Conservation (phyloP, 2,888 invertebrate genomes). For the Zonitis immaculata region DNA sequence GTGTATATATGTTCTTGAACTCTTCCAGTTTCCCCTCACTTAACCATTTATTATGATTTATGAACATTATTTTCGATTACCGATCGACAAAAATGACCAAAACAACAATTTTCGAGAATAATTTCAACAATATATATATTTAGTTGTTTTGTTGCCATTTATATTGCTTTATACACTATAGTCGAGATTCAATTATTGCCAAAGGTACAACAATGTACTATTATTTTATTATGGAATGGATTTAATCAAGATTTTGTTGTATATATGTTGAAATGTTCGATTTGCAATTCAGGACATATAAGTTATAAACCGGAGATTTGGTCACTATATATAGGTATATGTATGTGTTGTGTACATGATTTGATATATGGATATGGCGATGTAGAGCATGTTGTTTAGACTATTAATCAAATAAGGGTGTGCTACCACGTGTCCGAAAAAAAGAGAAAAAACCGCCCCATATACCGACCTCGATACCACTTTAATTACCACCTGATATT, state of each 20-base stretch:
- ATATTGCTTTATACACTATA: too few species aligned
- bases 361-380: constrained; percentile 40
- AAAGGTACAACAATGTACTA: not conserved
- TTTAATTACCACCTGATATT: constrained; percentile 15
- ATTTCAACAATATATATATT: too few species aligned
- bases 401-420: constrained; percentile 41
- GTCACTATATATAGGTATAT: constrained; percentile 30
- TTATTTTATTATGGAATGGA: not conserved
- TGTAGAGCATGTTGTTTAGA: constrained; percentile 38
- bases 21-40: constrained; percentile 13
- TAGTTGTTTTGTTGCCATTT: too few species aligned
- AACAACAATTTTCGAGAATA: too few species aligned
- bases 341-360: too few species aligned
- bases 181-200: not conserved
- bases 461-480: constrained; percentile 17
- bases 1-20: constrained; percentile 10
- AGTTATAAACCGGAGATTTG: constrained; percentile 36
- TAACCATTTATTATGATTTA: constrained; percentile 21
- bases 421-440: constrained; percentile 36
- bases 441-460: too few species aligned
- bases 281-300: constrained; percentile 33
- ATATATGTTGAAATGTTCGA: constrained; percentile 20
- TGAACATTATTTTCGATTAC: constrained; percentile 12
- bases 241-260: constrained; percentile 16
- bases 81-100: constrained; percentile 5